These are phyloP conservation scores for Heptranchias perlo DNA, from an alignment of 2,113 vertebrate species.

Conservation along the genomic window DNA sequence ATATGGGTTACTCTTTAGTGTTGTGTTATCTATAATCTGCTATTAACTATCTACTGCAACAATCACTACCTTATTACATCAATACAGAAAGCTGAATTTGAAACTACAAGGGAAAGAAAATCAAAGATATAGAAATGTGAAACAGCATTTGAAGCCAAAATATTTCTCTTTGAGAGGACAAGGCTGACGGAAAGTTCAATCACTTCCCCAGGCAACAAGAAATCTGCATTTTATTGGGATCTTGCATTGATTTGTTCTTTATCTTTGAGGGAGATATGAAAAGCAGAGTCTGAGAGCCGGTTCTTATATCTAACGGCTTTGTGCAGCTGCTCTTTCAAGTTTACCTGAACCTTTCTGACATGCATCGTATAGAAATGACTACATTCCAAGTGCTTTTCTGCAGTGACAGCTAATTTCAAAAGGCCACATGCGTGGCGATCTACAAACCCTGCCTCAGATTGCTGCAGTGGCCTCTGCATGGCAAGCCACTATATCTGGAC, in stretches of 20 bases:
- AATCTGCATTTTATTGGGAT: constrained; percentile 2
- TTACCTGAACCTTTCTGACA: not conserved
- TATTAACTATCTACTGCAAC: too few relatives aligned
- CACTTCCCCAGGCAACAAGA: not conserved
- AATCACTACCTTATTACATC: too few relatives aligned
- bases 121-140: not conserved
- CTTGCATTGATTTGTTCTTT: not conserved
- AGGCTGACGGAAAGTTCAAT: not conserved
- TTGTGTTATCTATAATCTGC: too few relatives aligned
- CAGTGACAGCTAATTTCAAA: not conserved
- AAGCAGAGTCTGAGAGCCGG: not conserved
- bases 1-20: too few relatives aligned
- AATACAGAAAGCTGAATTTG: not conserved
- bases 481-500: not conserved
- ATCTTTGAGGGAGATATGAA: not conserved
- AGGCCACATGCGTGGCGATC: not conserved
- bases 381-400: not conserved
- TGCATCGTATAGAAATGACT: not conserved
- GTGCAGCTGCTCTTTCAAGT: not conserved
- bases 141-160: not conserved
- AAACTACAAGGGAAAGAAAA: constrained; percentile 11
- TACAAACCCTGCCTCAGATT: not conserved
- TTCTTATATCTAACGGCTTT: not conserved
- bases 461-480: not conserved
- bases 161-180: not conserved